phyloP scores from a whole-genome alignment of 2,797 vertebrate species.

The Phrynocephalus vlangalii region DNA sequence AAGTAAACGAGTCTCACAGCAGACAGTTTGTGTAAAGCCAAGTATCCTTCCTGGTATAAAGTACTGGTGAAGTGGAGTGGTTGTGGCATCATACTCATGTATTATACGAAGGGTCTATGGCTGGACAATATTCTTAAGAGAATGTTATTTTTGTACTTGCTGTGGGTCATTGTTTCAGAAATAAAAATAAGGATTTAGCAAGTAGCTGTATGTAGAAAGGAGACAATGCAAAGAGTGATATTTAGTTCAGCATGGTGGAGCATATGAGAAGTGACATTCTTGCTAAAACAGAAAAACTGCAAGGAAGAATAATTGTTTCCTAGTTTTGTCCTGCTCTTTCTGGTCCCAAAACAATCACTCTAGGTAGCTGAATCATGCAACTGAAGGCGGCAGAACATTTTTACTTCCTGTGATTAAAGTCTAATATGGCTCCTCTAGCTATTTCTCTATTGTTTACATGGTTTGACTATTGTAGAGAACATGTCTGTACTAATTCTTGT shows the following conservation, averaged over 20 bases:
- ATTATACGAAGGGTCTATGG: background rate
- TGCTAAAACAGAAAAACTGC: constrained; percentile 23
- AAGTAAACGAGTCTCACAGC: too few relatives aligned
- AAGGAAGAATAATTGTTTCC: constrained; percentile 13
- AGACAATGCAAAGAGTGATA: background rate
- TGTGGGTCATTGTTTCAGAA: constrained; percentile 1
- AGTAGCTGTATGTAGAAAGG: background rate
- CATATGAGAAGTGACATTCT: background rate
- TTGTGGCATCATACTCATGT: background rate
- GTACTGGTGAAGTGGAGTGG: background rate
- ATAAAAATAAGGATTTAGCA: background rate
- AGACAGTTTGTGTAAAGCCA: background rate
- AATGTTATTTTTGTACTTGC: background rate
- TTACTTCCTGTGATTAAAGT: background rate
- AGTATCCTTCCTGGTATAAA: background rate
- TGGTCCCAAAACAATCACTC: constrained; percentile 15
- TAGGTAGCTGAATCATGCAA: background rate
- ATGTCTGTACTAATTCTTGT: background rate
- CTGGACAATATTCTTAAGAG: background rate
- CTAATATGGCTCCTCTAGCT: background rate
- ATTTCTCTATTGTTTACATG: background rate
- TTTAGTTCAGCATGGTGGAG: constrained; percentile 5
- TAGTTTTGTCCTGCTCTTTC: constrained; percentile 10
- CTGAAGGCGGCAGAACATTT: background rate
- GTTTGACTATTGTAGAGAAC: background rate